Evolutionary conservation across 2,888 invertebrate genomes (phyloP), one percentile per base, ranked within the genome.

Genomic region (Chalcosyrphus nemorum): DNA sequence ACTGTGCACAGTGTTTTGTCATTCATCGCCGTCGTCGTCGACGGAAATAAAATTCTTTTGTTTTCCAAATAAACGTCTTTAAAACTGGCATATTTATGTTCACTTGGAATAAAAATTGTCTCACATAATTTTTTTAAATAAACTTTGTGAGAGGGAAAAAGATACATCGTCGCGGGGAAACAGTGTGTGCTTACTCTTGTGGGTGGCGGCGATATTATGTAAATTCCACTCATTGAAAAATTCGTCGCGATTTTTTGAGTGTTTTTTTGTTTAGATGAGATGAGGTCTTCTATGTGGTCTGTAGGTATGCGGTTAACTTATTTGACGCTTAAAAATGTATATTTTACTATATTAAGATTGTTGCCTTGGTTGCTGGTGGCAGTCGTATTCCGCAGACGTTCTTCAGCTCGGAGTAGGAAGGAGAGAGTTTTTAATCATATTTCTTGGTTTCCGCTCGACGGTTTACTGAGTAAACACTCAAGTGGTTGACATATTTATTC

Each of bases 121-220:
- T 47, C 45, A 63, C 63, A 63, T 63, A 63, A 63, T 63, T 63
- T 47, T 63, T 47, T 41, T 47, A 47, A 43, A 65, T 50, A 65
- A 50, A 50, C 63, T 27, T 43, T 19, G 9, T 13, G n/a, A 21
- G 29, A 29, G 15, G 38, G 11, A 15, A 13, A 21, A 27, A n/a
- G 27, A 59, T 15, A 59, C 41, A 59, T 59, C 38, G n/a, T 38
- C 6, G n/a, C n/a, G n/a, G n/a, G n/a, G n/a, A n/a, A n/a, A 35
- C 17, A 43, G 17, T 43, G 6, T 15, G 35, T 24, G 5, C 35
- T 2, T 1, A 2, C n/a, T 35, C n/a, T n/a, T n/a, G n/a, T n/a
- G n/a, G 35, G 35, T 35, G 1, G 35, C n/a, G 38, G 13, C 13
- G 38, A 13, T 6, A 61, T 45, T 61, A 61, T 61, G 61, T 45